Evolutionary conservation across 2,797 vertebrate genomes (phyloP).

Genomic region (Tangara arthus): DNA sequence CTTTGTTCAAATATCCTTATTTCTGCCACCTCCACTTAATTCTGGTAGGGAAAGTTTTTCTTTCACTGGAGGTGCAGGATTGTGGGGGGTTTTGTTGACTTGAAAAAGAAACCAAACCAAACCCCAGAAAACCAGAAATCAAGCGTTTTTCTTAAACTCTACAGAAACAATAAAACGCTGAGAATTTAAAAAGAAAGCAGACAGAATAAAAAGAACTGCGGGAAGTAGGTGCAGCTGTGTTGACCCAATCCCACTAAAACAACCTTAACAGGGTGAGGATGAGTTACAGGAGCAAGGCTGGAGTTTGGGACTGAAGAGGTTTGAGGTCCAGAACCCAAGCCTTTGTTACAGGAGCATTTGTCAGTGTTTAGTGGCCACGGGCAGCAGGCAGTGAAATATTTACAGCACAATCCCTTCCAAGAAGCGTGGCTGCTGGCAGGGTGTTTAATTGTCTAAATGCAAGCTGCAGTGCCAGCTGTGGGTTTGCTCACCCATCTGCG

Average conservation of each 20-base stretch:
- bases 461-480: conserved; percentile 51
- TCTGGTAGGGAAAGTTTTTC: not conserved
- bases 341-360: conserved; percentile 30
- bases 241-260: not conserved
- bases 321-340: not conserved
- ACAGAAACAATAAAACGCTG: not conserved
- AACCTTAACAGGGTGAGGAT: not conserved
- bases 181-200: not conserved
- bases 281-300: not conserved
- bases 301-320: not conserved
- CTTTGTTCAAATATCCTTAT: conserved; percentile 49
- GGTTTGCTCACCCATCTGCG: conserved; percentile 28
- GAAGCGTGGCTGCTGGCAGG: conserved; percentile 30
- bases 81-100: not conserved
- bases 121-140: not conserved
- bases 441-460: conserved; percentile 25
- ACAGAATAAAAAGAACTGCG: not conserved
- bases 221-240: not conserved
- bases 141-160: not conserved
- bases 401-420: not conserved
- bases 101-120: not conserved
- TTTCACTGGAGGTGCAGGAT: not conserved
- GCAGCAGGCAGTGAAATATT: conserved; percentile 51
- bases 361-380: not conserved
- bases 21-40: conserved; percentile 26